Percentiles rank a stretch among this genome's conserved stretches.
These are phyloP conservation scores for Agrilus biguttatus DNA, from an alignment of 2,888 invertebrate genomes.

Conservation along the genomic window DNA sequence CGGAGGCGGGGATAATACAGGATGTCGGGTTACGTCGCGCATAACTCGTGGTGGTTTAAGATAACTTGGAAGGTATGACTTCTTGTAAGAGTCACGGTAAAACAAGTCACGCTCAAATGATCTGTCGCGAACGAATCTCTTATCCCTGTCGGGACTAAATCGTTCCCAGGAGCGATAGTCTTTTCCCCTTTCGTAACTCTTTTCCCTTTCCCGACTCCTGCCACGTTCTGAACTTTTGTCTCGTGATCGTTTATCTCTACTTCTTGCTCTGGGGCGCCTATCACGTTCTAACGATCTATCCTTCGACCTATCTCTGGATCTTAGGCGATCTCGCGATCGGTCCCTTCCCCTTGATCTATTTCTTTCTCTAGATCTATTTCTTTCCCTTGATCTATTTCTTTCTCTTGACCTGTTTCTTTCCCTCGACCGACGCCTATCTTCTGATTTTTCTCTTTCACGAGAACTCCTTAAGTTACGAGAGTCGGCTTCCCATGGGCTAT, in stretches of 20 bases:
- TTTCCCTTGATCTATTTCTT: background rate
- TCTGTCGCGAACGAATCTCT: background rate
- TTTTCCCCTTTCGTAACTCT: constrained; percentile 1
- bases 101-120: constrained; percentile 4
- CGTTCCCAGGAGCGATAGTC: too few relatives aligned
- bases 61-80: constrained; percentile 12
- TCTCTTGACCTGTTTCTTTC: background rate
- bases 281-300: too few relatives aligned
- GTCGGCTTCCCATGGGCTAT: constrained; percentile 29
- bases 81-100: constrained; percentile 8
- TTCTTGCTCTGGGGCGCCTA: too few relatives aligned
- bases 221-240: constrained; percentile 14
- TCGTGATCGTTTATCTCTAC: too few relatives aligned
- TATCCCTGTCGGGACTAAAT: background rate
- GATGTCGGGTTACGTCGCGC: constrained; percentile 23
- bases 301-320: background rate
- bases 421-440: background rate
- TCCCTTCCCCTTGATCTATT: background rate
- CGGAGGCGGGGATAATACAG: constrained; percentile 12
- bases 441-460: background rate
- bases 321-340: background rate
- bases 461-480: constrained; percentile 3
- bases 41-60: constrained; percentile 24
- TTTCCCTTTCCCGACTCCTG: constrained; percentile 8
- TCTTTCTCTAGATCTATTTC: background rate